Base-by-base conservation (phyloP, 2,888 invertebrate genomes). In the Sabatieria punctata region DNA sequence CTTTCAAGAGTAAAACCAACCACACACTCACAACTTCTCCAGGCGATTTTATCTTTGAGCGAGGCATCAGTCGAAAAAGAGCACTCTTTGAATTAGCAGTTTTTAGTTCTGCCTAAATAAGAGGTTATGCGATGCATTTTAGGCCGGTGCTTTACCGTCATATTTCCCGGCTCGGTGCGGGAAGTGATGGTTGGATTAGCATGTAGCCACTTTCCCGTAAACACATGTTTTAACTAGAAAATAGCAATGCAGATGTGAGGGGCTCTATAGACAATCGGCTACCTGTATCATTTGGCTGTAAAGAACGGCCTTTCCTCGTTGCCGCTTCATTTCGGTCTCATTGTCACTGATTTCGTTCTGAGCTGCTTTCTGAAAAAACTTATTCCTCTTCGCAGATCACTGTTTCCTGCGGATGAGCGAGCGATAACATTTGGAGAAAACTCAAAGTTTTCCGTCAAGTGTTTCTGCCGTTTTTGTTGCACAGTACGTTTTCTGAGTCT, bases 11-110 rank as follows among this genome's bases (percentile, higher is more conserved):
- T n/a, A n/a, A n/a, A n/a, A n/a, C n/a, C n/a, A n/a, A n/a, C 50
- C 61, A 63, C 23, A 62, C 57, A 58, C 64, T 64, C n/a, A 65
- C 67, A 55, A 65, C 57, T 50, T 65, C 65, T 44, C 65, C 65
- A 49, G 66, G 65, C 3, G 65, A 58, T 52, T 66, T 66, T 51
- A 66, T 65, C 52, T 66, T 66, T 56, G 63, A 66, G 2, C 65
- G 51, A 2, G 66, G 65, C 65, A 66, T 65, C 47, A 66, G 60
- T 46, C 57, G 51, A 53, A 63, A 66, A 52, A 62, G 61, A 4
- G 61, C 60, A 50, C 64, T 61, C 49, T 66, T 66, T 38, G 64
- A 61, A 54, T 64, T 62, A 55, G 61, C 65, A 41, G 59, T 59
- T 41, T 62, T 60, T 37, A 65, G 51, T 40, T 59, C 60, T 39